These are phyloP conservation scores for Philhelius pedissequus DNA, from an alignment of 2,888 invertebrate genomes.

Conservation along the genomic window DNA sequence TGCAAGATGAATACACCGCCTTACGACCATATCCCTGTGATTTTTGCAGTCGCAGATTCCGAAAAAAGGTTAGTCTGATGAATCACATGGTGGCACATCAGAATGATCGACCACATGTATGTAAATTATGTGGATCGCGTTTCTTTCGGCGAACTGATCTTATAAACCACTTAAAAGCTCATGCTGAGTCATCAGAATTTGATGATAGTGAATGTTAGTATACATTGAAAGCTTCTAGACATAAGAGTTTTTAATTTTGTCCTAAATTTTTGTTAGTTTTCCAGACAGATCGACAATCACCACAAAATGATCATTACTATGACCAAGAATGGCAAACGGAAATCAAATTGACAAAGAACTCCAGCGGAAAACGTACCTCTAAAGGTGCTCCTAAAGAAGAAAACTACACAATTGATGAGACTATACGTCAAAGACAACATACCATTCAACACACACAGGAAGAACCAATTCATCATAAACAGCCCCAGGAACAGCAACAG, in stretches of 20 bases:
- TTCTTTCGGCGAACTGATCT: constrained; percentile 89
- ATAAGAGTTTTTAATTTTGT: background rate
- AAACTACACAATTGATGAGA: constrained; percentile 73
- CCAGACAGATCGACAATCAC: constrained; percentile 65
- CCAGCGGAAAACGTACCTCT: constrained; percentile 60
- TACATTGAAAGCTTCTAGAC: background rate
- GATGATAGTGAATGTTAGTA: constrained; percentile 72
- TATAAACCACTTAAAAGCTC: constrained; percentile 90
- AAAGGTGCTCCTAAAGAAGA: constrained; percentile 74
- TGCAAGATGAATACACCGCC: constrained; percentile 86
- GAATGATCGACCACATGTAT: constrained; percentile 89
- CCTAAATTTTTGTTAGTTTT: constrained; percentile 12
- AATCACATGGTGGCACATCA: constrained; percentile 94
- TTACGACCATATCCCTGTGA: constrained; percentile 90
- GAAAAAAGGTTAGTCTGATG: constrained; percentile 90
- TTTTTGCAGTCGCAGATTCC: constrained; percentile 90
- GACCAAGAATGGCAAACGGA: constrained; percentile 75
- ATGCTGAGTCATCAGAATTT: constrained; percentile 86
- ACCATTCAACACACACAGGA: background rate
- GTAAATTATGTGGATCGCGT: constrained; percentile 89
- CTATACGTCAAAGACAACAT: constrained; percentile 35
- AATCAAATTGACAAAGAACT: constrained; percentile 63
- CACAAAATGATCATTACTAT: constrained; percentile 75
- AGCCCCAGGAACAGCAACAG: constrained; percentile 9
- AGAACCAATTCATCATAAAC: background rate